Evolutionary conservation across 2,113 vertebrate genomes (phyloP).

Genomic region (Ochotona curzoniae): DNA sequence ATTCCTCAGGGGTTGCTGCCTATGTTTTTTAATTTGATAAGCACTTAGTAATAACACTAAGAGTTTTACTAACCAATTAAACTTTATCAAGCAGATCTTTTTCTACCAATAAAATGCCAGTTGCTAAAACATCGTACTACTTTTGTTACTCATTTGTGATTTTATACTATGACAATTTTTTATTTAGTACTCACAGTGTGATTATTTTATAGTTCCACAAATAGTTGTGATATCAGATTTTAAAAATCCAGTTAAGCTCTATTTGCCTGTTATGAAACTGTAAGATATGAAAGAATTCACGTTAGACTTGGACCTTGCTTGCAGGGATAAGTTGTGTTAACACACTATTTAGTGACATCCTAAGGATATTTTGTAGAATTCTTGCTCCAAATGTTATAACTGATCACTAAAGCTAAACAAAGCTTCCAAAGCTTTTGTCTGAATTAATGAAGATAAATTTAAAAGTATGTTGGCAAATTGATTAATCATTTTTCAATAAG

Average conservation of each 20-base stretch:
- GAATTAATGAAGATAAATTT: constrained; percentile 57
- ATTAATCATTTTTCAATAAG: constrained; percentile 43
- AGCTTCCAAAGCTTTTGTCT: not conserved
- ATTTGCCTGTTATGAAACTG: not conserved
- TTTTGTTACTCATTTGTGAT: constrained; percentile 78
- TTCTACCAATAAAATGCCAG: constrained; percentile 83
- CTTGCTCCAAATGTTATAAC: not conserved
- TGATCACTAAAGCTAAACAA: not conserved
- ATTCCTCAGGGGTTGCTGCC: constrained; percentile 82
- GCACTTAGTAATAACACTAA: constrained; percentile 84
- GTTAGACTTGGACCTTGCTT: constrained; percentile 56
- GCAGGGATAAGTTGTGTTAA: not conserved
- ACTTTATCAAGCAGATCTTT: constrained; percentile 87
- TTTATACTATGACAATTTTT: constrained; percentile 43
- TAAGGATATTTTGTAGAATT: not conserved
- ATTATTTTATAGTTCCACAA: constrained; percentile 56
- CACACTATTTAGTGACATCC: not conserved
- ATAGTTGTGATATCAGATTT: constrained; percentile 15
- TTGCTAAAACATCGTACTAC: constrained; percentile 67
- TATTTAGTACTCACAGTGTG: constrained; percentile 50
- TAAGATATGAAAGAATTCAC: constrained; percentile 3
- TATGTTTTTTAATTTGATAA: constrained; percentile 87
- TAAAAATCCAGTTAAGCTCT: constrained; percentile 13
- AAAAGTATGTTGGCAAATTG: constrained; percentile 59
- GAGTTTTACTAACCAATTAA: constrained; percentile 87